Percentiles rank a stretch among this genome's conserved stretches.
These are phyloP conservation scores for Machimus atricapillus DNA, from an alignment of 2,888 invertebrate species.

Conservation along the genomic window DNA sequence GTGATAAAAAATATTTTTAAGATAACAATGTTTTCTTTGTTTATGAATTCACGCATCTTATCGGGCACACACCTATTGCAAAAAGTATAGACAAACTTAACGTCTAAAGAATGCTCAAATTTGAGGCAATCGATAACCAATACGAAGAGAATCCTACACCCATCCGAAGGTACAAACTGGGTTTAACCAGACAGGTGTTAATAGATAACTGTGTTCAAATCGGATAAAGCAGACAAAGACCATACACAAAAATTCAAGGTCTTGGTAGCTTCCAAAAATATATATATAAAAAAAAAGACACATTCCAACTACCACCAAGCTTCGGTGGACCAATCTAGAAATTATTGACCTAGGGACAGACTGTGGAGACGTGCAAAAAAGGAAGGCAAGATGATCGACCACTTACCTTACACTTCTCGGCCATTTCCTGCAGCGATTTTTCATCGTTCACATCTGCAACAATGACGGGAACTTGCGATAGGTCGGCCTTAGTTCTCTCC, in stretches of 20 bases:
- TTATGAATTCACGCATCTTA: neutral
- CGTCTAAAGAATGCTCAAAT: neutral
- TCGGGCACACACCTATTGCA: neutral
- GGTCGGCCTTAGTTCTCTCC: slow-evolving; percentile 63
- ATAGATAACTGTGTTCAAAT: neutral
- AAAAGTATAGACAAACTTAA: neutral
- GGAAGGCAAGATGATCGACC: neutral
- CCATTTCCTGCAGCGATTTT: slow-evolving; percentile 81
- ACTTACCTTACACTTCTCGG: slow-evolving; percentile 72
- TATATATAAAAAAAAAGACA: neutral
- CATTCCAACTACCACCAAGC: neutral
- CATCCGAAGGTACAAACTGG: neutral
- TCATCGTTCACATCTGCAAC: slow-evolving; percentile 80
- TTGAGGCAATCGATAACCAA: neutral
- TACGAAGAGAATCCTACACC: neutral
- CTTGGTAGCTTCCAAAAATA: neutral
- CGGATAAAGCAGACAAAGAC: neutral
- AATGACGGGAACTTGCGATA: slow-evolving; percentile 71
- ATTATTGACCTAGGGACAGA: neutral
- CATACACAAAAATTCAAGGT: neutral
- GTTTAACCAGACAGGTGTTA: neutral
- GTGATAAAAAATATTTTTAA: neutral
- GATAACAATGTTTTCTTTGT: neutral
- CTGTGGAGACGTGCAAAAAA: neutral
- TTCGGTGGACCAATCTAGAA: neutral